Conservation (phyloP, 2,797 vertebrate species). For the Rhynchotus rufescens region DNA sequence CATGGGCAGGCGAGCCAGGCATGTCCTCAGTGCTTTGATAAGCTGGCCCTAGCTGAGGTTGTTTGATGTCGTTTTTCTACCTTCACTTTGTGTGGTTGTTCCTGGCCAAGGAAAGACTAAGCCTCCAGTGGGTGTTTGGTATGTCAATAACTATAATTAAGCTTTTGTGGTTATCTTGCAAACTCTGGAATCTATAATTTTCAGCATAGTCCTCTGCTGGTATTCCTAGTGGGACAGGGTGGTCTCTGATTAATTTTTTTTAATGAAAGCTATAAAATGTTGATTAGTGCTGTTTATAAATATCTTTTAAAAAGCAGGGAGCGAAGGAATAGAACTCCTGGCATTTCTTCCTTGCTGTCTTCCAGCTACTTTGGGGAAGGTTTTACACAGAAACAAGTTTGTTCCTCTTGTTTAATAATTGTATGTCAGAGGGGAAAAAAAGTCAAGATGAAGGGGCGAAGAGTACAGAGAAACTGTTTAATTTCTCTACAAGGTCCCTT, state of each 20-base stretch:
- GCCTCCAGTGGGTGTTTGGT: constrained; percentile 48
- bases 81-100: constrained; percentile 45
- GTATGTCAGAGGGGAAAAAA: not conserved
- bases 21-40: not conserved
- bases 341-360: not conserved
- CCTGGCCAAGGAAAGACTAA: constrained; percentile 28
- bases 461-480: not conserved
- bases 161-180: constrained; percentile 29
- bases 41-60: not conserved
- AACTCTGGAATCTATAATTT: constrained; percentile 60
- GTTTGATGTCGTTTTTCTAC: constrained; percentile 10
- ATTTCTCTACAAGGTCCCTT: not conserved
- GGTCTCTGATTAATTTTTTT: not conserved
- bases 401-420: constrained; percentile 29
- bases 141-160: constrained; percentile 63
- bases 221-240: not conserved
- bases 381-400: not conserved
- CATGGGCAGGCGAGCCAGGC: not conserved
- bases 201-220: not conserved
- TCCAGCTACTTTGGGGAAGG: not conserved
- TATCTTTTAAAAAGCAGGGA: not conserved
- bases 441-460: not conserved
- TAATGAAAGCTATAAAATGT: not conserved
- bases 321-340: not conserved
- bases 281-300: not conserved